Conservation (phyloP, 2,888 invertebrate genomes). For the Crepidodera aurea region DNA sequence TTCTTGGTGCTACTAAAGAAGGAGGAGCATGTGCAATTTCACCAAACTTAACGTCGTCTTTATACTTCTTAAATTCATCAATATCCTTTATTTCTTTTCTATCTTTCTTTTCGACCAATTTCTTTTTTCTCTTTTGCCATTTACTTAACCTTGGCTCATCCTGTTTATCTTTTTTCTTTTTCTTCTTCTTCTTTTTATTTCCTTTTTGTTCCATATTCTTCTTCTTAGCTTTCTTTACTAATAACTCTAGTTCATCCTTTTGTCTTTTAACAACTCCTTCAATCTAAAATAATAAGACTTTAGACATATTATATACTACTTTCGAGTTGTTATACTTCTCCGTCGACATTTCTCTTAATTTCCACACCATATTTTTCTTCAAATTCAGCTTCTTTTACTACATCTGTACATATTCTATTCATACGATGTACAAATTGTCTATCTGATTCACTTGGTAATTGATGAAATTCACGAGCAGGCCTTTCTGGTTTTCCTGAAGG, state of each 20-base stretch:
- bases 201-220: conserved; percentile 52
- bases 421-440: conserved; percentile 72
- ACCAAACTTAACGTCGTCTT: conserved; percentile 77
- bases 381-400: conserved; percentile 69
- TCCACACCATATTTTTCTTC: conserved; percentile 70
- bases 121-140: conserved; percentile 65
- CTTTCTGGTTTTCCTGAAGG: conserved; percentile 58
- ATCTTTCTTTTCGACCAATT: conserved; percentile 59
- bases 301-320: neutral
- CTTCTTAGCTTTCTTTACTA: conserved; percentile 60
- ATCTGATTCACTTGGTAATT: conserved; percentile 69
- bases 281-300: conserved; percentile 46
- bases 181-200: conserved; percentile 57
- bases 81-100: conserved; percentile 40
- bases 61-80: conserved; percentile 59
- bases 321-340: conserved; percentile 54
- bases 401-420: conserved; percentile 69
- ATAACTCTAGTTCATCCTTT: conserved; percentile 65
- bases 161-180: conserved; percentile 52
- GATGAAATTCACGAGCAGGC: conserved; percentile 66
- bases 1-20: conserved; percentile 65
- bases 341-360: conserved; percentile 67
- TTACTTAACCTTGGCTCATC: conserved; percentile 61
- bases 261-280: conserved; percentile 62
- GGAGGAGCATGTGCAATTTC: conserved; percentile 81